Percentiles rank a stretch among this genome's conserved stretches.
These are phyloP conservation scores for Pelodiscus sinensis DNA, from an alignment of 2,113 vertebrate genomes.

Conservation along the genomic window DNA sequence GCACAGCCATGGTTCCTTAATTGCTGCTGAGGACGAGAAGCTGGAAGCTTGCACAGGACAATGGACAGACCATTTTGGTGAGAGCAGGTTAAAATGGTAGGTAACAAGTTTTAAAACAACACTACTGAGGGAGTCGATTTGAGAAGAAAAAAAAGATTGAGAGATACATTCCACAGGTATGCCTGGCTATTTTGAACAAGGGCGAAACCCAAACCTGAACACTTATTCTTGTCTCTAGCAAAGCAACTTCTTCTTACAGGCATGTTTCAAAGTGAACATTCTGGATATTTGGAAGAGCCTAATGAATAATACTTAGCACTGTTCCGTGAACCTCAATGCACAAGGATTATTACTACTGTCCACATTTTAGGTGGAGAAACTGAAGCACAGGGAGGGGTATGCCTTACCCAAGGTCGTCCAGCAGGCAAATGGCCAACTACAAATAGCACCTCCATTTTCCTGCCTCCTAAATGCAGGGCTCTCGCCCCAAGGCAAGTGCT, in stretches of 20 bases:
- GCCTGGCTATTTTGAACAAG: not conserved
- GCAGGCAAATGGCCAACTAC: not conserved
- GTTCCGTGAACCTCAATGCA: not conserved
- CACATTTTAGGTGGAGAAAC: not conserved
- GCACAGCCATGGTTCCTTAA: not conserved
- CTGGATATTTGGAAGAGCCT: not conserved
- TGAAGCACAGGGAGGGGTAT: not conserved
- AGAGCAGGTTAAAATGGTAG: not conserved
- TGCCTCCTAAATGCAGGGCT: not conserved
- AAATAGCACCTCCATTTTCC: not conserved
- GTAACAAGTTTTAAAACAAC: not conserved
- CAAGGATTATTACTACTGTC: not conserved
- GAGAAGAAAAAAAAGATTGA: not conserved
- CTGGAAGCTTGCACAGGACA: not conserved
- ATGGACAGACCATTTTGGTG: not conserved
- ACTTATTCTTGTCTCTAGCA: not conserved
- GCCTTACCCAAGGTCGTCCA: not conserved
- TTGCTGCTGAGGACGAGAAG: not conserved
- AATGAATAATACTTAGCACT: not conserved
- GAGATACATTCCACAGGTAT: not conserved
- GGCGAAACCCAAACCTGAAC: not conserved
- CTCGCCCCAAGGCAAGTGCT: not conserved
- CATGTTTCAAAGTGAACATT: not conserved
- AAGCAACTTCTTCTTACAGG: not conserved
- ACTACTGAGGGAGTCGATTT: not conserved